These are phyloP conservation scores for Leptoteleia sp. DNA, from an alignment of 1,140 invertebrate species.

Conservation along the genomic window DNA sequence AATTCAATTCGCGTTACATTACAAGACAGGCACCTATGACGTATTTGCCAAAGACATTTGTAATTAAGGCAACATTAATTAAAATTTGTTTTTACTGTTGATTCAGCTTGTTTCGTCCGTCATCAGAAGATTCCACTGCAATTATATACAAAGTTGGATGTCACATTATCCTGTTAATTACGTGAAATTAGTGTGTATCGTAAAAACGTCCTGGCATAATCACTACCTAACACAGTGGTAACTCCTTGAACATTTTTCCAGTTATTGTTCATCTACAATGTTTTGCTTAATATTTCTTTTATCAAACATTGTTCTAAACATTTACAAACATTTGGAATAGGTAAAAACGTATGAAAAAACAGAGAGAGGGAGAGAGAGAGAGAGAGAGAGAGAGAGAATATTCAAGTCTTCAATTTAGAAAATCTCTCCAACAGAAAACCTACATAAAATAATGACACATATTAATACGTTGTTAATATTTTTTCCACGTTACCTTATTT, in stretches of 20 bases:
- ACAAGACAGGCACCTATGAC: conserved; percentile 6
- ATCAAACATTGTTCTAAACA: no score
- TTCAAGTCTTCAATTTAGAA: conserved; percentile 1
- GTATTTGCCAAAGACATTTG: background rate
- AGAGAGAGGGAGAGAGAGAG: no score
- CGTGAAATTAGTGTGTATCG: conserved; percentile 13
- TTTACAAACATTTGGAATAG: no score
- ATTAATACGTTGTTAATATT: conserved; percentile 28
- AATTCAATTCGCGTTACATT: conserved; percentile 4
- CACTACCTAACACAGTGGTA: conserved; percentile 1
- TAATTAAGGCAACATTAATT: conserved; percentile 3
- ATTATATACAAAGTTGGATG: conserved; percentile 20
- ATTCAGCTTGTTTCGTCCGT: conserved; percentile 3
- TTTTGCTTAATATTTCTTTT: no score
- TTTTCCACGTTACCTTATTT: conserved; percentile 9
- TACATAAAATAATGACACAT: conserved; percentile 28
- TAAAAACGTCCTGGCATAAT: conserved; percentile 2
- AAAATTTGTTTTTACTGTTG: background rate
- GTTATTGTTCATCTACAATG: no score
- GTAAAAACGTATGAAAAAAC: no score
- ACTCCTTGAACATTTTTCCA: background rate
- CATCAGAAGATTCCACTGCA: conserved; percentile 23
- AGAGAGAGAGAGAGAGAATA: no score
- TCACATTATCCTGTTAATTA: conserved; percentile 18
- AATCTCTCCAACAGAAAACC: conserved; percentile 16